These are phyloP conservation scores for Leptinotarsa undecemlineata DNA, from an alignment of 1,140 invertebrate species.

Conservation along the genomic window DNA sequence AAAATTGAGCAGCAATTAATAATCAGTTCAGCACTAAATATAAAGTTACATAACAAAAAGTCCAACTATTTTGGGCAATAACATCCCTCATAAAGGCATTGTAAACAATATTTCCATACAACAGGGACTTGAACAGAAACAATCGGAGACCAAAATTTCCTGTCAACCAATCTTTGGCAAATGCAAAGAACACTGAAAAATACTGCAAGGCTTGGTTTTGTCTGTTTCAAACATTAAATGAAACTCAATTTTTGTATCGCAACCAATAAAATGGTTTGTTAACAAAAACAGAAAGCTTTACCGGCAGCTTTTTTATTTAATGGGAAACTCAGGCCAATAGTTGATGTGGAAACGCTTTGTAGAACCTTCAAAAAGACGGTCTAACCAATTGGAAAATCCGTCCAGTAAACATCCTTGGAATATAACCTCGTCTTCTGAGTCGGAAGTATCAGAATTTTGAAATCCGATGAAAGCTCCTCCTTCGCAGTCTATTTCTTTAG, in stretches of 20 bases:
- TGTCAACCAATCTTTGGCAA: neutral
- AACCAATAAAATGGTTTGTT: neutral
- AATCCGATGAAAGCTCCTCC: conserved; percentile 82
- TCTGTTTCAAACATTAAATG: neutral
- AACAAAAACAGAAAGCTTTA: neutral
- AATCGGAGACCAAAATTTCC: neutral
- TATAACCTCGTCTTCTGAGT: conserved; percentile 61
- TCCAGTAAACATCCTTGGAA: conserved; percentile 74
- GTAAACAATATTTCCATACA: no score
- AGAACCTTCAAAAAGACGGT: conserved; percentile 92
- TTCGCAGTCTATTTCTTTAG: conserved; percentile 64
- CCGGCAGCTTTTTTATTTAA: conserved; percentile 45
- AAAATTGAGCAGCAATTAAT: no score
- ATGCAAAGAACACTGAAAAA: neutral
- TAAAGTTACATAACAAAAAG: no score
- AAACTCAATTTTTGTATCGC: neutral
- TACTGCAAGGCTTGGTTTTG: neutral
- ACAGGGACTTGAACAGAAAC: no score
- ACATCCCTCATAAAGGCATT: no score
- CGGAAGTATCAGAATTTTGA: conserved; percentile 68
- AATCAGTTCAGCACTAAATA: no score
- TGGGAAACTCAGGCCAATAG: conserved; percentile 89
- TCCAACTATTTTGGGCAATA: no score
- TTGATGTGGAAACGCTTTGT: conserved; percentile 94
- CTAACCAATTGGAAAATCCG: conserved; percentile 93